Evolutionary conservation across 2,113 vertebrate species (phyloP).

Genomic region (Connochaetes taurinus): DNA sequence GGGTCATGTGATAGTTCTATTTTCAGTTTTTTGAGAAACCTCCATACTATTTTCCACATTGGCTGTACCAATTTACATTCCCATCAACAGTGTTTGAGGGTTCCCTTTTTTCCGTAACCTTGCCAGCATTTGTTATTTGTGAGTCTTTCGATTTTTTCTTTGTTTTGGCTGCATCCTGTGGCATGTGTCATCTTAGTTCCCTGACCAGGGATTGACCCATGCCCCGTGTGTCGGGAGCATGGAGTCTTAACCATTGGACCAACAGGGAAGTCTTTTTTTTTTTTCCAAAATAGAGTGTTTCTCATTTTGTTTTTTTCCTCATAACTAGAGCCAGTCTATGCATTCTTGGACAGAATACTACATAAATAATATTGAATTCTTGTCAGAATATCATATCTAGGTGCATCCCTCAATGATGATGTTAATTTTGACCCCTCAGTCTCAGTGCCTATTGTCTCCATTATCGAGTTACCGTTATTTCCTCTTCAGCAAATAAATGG

Average conservation of each 20-base stretch:
- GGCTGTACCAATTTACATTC: not conserved
- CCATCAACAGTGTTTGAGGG: not conserved
- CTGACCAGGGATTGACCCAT: not conserved
- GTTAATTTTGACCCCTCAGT: not conserved
- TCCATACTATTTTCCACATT: not conserved
- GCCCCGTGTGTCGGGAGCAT: not conserved
- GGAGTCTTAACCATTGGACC: not conserved
- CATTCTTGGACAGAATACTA: not conserved
- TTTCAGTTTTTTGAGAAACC: not conserved
- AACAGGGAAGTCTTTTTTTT: not conserved
- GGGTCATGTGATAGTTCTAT: not conserved
- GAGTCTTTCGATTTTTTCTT: not conserved
- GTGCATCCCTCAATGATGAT: not conserved
- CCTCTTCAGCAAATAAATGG: not conserved
- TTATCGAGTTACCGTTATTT: not conserved
- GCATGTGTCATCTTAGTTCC: not conserved
- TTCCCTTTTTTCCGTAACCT: not conserved
- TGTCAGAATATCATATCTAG: not conserved
- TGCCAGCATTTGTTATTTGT: not conserved
- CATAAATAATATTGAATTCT: not conserved
- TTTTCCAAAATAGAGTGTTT: not conserved
- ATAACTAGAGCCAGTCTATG: not conserved
- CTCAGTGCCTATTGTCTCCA: not conserved
- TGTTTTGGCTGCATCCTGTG: not conserved
- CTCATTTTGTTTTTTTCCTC: constrained; percentile 13